Base-by-base conservation (phyloP, 2,888 invertebrate species). In the Lepidonotus clava region DNA sequence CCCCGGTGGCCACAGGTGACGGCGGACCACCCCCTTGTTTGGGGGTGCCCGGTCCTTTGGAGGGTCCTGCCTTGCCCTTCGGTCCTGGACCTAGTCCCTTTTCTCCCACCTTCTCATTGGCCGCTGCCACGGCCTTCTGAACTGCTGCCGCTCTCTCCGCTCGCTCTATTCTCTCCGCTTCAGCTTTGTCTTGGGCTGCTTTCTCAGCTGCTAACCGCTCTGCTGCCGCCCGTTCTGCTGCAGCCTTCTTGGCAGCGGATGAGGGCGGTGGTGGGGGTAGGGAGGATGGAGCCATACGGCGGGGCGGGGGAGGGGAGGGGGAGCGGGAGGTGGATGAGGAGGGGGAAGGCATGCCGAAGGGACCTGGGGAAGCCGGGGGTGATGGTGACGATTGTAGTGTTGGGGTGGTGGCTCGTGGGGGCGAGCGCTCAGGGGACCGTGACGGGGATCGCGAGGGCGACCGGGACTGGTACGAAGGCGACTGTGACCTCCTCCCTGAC, bases 181-280 rank as follows among this genome's bases (percentile, higher is more conserved):
- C 80, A 28, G 46, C 80, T 24, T 24, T 11, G 46, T 80, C 80
- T 14, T 14, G n/a, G 11, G 80, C 80, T 1, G 46, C 80, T n/a
- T 46, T 24, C 80, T 80, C 80, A 32, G 80, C 80, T 8, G 80
- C 80, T 28, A 46, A 0, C 8, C 80, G 41, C 46, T 80, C 80
- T 0, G 80, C 28, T 8, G 80, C 80, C 24, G 80, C 80, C 28
- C 46, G 46, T 46, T 51, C 51, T 5, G 21, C 80, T 24, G 80
- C 80, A 0, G 80, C 80, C 14, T 36, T 38, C 56, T 56, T 53
- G 21, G 53, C 38, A 24, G 84, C 53, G 38, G 84, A 28, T 18
- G 84, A 84, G 36, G 84, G 56, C n/a, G 61, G 84, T 6, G 85
- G 85, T 0, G 85, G 85, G 11, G 85, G 85, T 18, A 46, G 46